phyloP scores from a whole-genome alignment of 1,140 invertebrate species.

The Armadillidium nasatum region DNA sequence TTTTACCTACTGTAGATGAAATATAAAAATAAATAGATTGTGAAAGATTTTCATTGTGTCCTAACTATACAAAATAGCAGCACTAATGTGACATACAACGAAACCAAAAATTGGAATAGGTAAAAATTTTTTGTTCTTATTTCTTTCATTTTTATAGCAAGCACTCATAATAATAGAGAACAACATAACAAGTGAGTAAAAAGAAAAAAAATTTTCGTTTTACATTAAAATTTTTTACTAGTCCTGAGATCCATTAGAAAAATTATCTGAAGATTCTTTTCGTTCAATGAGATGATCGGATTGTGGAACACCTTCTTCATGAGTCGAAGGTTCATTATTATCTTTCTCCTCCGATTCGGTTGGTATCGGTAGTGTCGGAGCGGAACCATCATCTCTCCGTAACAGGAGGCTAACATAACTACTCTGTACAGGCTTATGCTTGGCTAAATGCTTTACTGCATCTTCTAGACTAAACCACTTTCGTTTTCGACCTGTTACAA shows the following conservation, averaged over 20 bases:
- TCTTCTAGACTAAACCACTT: conserved; percentile 89
- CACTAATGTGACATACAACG: no score
- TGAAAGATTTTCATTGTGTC: no score
- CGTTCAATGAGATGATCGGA: not conserved
- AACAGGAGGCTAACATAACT: conserved; percentile 63
- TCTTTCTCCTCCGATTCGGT: not conserved
- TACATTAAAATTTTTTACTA: not conserved
- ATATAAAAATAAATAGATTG: no score
- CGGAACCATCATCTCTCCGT: not conserved
- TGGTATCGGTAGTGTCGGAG: not conserved
- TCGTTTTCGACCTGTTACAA: conserved; percentile 65
- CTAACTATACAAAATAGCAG: no score
- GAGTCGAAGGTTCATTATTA: not conserved
- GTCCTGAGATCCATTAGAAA: conserved; percentile 7
- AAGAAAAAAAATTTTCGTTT: no score
- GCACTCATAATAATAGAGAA: no score
- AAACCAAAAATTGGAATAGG: no score
- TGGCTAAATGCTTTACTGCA: conserved; percentile 73
- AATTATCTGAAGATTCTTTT: conserved; percentile 2
- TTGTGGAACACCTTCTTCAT: not conserved
- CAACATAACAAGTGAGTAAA: no score
- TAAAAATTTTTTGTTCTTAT: no score
- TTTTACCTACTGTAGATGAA: no score
- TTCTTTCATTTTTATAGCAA: no score
- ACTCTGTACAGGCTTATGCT: conserved; percentile 85